Evolutionary conservation across 2,113 vertebrate species (phyloP).

Genomic region (Sula dactylatra): DNA sequence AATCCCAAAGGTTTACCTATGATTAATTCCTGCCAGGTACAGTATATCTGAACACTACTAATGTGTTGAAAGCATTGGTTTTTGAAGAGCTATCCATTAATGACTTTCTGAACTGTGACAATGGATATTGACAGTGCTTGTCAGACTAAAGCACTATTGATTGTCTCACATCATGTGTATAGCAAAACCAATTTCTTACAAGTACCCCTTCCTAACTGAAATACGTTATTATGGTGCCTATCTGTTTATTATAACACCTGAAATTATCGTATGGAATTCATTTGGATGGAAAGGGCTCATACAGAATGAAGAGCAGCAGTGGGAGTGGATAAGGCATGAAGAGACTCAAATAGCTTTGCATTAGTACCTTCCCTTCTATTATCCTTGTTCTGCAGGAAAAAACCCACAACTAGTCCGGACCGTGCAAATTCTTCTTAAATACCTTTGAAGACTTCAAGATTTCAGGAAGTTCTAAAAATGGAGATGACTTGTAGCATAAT

Average conservation of each 20-base stretch:
- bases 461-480: neutral
- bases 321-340: neutral
- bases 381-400: neutral
- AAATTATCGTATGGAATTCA: conserved; percentile 62
- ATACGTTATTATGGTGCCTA: conserved; percentile 77
- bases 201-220: conserved; percentile 83
- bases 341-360: neutral
- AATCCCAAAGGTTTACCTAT: conserved; percentile 68
- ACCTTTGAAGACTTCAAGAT: neutral
- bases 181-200: conserved; percentile 88
- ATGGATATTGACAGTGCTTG: conserved; percentile 83
- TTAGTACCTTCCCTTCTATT: neutral
- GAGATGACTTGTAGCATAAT: neutral
- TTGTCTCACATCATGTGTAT: conserved; percentile 85
- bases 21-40: conserved; percentile 78
- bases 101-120: conserved; percentile 84
- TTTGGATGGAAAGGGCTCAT: conserved; percentile 42
- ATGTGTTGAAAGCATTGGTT: conserved; percentile 71
- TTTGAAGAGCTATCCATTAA: conserved; percentile 84
- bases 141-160: conserved; percentile 87
- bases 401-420: fast-evolving
- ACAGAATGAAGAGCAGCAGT: neutral
- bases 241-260: conserved; percentile 73
- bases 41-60: conserved; percentile 68
- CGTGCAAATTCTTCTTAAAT: neutral